A percentile compares a stretch with the other conserved stretches of the same genome.
These are phyloP conservation scores for Coremacera marginata DNA, from an alignment of 2,888 invertebrate species.

Conservation along the genomic window DNA sequence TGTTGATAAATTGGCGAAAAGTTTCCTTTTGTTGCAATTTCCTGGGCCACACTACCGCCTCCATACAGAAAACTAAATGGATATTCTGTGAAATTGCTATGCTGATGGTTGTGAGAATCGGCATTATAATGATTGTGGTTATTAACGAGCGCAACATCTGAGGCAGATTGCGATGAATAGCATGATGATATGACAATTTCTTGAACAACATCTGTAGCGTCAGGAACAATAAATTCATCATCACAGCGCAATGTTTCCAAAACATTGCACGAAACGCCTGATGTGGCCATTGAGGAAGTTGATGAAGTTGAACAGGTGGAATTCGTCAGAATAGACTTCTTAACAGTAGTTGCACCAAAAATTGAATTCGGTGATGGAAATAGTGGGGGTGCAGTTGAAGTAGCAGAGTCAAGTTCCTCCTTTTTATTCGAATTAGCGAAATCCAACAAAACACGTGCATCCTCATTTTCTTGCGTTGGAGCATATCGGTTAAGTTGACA, in stretches of 20 bases:
- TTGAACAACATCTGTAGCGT: conserved; percentile 55
- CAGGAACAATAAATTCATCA: conserved; percentile 51
- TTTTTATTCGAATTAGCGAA: conserved; percentile 62
- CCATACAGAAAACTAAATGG: conserved; percentile 59
- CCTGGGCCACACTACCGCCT: conserved; percentile 40
- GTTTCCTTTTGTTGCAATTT: conserved; percentile 34
- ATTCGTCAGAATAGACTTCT: neutral
- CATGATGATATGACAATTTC: conserved; percentile 61
- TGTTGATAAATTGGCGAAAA: conserved; percentile 49
- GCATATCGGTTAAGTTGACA: neutral
- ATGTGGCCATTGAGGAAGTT: conserved; percentile 43
- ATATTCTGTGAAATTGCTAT: conserved; percentile 55
- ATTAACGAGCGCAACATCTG: conserved; percentile 46
- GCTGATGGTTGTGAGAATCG: conserved; percentile 28
- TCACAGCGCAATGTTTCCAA: conserved; percentile 48
- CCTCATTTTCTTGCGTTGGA: conserved; percentile 54
- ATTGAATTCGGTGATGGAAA: conserved; percentile 62
- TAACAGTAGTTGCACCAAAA: conserved; percentile 44
- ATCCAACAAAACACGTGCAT: conserved; percentile 62
- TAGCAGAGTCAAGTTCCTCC: neutral
- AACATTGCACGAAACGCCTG: conserved; percentile 20
- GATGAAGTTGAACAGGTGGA: conserved; percentile 24
- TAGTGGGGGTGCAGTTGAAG: conserved; percentile 39
- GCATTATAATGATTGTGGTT: conserved; percentile 35
- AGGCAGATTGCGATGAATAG: conserved; percentile 57